phyloP scores from a whole-genome alignment of 1,140 invertebrate species.

The Drosophila watanabei region DNA sequence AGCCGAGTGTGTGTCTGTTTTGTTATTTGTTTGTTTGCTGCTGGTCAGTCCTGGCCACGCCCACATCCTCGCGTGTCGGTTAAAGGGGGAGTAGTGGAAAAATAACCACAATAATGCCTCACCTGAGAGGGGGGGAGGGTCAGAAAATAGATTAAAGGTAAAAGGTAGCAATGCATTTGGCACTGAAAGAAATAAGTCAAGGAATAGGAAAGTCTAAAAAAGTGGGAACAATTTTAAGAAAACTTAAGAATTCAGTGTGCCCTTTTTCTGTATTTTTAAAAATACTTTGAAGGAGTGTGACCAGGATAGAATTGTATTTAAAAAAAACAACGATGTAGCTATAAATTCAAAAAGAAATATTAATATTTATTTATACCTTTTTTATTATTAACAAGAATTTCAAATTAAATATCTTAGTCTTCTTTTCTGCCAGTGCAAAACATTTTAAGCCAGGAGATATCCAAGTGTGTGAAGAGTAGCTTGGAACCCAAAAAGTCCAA shows the following conservation, averaged over 20 bases:
- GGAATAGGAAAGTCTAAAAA: neutral
- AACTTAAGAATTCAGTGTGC: too few species aligned
- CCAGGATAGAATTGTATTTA: too few species aligned
- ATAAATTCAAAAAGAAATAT: too few species aligned
- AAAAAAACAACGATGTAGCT: too few species aligned
- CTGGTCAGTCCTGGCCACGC: constrained; percentile 40
- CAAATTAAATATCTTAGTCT: too few species aligned
- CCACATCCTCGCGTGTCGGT: neutral
- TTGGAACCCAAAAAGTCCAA: neutral
- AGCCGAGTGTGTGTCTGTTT: constrained; percentile 38
- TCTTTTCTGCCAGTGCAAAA: neutral
- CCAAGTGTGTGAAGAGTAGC: neutral
- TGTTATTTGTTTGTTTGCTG: constrained; percentile 44
- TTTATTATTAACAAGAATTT: too few species aligned
- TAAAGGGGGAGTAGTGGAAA: neutral
- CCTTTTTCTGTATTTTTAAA: too few species aligned
- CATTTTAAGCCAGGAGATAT: neutral
- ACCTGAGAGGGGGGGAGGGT: constrained; percentile 21
- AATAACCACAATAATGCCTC: constrained; percentile 55
- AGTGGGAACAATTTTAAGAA: too few species aligned
- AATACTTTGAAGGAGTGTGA: too few species aligned
- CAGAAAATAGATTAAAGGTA: constrained; percentile 25
- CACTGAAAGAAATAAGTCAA: neutral
- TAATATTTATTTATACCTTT: too few species aligned
- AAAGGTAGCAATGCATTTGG: neutral